A percentile compares a stretch with the other conserved stretches of the same genome.
phyloP scores from a whole-genome alignment of 2,888 invertebrate genomes.

The Rhaphigaster nebulosa region DNA sequence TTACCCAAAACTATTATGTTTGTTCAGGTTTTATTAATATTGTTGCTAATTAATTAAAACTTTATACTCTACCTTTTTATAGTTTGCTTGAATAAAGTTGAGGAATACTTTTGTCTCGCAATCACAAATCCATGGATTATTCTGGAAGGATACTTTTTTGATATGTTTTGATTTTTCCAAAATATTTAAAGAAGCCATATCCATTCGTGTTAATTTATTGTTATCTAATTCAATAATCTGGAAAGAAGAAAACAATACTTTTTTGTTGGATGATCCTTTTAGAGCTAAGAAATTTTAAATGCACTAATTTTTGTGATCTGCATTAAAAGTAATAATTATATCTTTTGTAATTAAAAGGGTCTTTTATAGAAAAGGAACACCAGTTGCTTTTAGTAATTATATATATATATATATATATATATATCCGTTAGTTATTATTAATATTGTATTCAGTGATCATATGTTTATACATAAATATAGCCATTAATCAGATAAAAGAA shows the following conservation, averaged over 20 bases:
- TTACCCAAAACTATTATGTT: neutral
- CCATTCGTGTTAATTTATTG: constrained; percentile 73
- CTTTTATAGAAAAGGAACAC: too few relatives aligned
- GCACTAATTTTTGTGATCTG: too few relatives aligned
- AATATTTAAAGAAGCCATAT: constrained; percentile 69
- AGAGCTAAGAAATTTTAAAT: neutral
- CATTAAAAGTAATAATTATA: too few relatives aligned
- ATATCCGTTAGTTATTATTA: too few relatives aligned
- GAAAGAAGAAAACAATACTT: constrained; percentile 40
- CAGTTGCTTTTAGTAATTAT: too few relatives aligned
- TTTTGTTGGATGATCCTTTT: neutral
- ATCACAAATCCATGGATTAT: constrained; percentile 80
- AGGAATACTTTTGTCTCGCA: constrained; percentile 76
- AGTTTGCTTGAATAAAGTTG: constrained; percentile 72
- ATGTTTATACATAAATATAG: too few relatives aligned
- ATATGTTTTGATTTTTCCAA: constrained; percentile 71
- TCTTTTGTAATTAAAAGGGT: too few relatives aligned
- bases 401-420: too few relatives aligned
- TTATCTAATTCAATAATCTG: constrained; percentile 72
- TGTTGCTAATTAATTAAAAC: neutral
- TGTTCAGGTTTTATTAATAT: neutral
- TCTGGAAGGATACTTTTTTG: constrained; percentile 72
- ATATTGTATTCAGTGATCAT: too few relatives aligned
- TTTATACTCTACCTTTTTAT: constrained; percentile 66
- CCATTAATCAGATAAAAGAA: too few relatives aligned